Conservation (phyloP, 2,888 invertebrate species). For the Prenolepis imparis region DNA sequence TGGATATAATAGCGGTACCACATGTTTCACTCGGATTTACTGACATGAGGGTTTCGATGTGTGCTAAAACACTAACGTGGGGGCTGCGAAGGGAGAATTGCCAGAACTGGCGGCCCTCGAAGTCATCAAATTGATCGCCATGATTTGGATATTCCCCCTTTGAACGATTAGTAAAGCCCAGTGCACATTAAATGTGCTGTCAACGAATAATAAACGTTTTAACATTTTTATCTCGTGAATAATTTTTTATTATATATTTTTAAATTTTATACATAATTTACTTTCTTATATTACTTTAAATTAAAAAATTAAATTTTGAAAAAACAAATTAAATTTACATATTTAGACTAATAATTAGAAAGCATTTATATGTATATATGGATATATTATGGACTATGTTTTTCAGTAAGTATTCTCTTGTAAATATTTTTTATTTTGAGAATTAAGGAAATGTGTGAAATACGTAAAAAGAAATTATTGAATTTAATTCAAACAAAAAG, state of each 20-base stretch:
- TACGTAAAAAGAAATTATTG: neutral
- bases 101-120: conserved; percentile 63
- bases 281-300: neutral
- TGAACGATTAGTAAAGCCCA: conserved; percentile 45
- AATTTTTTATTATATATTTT: neutral
- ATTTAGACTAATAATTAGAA: neutral
- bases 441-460: neutral
- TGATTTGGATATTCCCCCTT: conserved; percentile 66
- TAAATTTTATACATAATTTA: neutral
- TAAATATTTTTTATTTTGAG: neutral
- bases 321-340: neutral
- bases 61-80: conserved; percentile 61
- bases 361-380: neutral
- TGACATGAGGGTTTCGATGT: conserved; percentile 74
- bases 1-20: conserved; percentile 72
- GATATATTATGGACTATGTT: neutral
- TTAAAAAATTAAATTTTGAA: neutral
- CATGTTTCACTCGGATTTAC: conserved; percentile 74
- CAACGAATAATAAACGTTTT: neutral
- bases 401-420: too few species aligned
- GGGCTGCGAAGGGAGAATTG: conserved; percentile 64
- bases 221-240: neutral
- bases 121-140: conserved; percentile 72
- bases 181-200: conserved; percentile 6
- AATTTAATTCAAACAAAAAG: neutral